Evolutionary conservation across 2,113 vertebrate genomes (phyloP).

Genomic region (Helogale parvula): DNA sequence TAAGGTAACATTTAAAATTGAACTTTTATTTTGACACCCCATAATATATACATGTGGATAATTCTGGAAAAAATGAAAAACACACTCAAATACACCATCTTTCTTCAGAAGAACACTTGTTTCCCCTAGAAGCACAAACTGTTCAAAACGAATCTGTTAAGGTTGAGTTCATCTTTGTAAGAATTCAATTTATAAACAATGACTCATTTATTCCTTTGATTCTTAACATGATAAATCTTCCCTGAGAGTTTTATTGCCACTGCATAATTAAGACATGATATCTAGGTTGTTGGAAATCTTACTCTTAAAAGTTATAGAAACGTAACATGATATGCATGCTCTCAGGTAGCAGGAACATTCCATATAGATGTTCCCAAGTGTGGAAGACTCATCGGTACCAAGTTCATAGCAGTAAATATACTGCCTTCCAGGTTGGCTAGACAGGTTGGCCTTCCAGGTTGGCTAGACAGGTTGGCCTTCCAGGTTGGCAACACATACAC

Average conservation of each 20-base stretch:
- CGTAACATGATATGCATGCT: background rate
- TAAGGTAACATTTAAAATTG: background rate
- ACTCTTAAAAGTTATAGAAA: background rate
- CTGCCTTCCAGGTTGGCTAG: background rate
- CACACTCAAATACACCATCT: background rate
- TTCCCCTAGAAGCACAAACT: background rate
- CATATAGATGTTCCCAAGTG: background rate
- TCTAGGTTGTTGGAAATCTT: background rate
- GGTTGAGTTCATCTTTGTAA: background rate
- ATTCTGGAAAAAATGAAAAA: background rate
- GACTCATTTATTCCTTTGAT: background rate
- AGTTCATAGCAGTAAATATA: background rate
- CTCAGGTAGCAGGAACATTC: background rate
- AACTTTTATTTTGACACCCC: background rate
- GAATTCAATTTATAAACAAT: background rate
- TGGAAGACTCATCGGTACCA: background rate
- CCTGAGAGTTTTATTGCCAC: background rate
- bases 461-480: too few relatives aligned
- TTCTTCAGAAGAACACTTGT: background rate
- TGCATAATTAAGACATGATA: background rate
- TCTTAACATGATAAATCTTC: background rate
- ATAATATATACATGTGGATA: background rate
- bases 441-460: background rate
- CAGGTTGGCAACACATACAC: background rate
- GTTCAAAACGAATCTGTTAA: conserved; percentile 23